These are phyloP conservation scores for Drosophila albomicans DNA, from an alignment of 1,140 invertebrate species.

Conservation along the genomic window DNA sequence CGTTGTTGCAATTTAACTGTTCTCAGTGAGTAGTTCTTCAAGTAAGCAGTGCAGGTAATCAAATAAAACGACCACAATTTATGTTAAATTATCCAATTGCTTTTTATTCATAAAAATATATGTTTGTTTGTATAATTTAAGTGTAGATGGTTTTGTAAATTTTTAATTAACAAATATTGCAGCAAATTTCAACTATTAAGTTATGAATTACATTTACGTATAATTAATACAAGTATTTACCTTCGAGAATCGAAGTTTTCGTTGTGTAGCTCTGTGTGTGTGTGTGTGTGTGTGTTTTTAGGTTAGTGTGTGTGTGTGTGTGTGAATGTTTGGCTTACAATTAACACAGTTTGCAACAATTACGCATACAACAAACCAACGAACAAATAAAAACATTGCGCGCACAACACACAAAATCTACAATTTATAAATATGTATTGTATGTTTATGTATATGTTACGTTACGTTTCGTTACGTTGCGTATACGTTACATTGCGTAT, in stretches of 20 bases:
- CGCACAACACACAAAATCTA: constrained; percentile 27
- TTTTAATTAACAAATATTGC: constrained; percentile 83
- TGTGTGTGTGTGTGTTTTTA: not conserved
- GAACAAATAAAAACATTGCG: constrained; percentile 38
- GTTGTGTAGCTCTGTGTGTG: constrained; percentile 41
- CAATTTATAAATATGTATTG: constrained; percentile 14
- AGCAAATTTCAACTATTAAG: constrained; percentile 81
- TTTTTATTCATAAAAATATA: constrained; percentile 79
- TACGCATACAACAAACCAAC: constrained; percentile 20
- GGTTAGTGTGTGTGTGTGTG: constrained; percentile 12
- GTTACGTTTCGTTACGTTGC: not conserved
- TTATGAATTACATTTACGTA: constrained; percentile 66
- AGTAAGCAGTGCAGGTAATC: not conserved
- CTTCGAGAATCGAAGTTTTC: constrained; percentile 51
- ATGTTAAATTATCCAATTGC: constrained; percentile 26
- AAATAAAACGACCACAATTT: not conserved
- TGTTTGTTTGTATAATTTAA: constrained; percentile 70
- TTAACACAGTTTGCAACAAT: constrained; percentile 69
- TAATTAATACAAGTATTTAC: constrained; percentile 64
- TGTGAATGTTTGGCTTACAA: constrained; percentile 31
- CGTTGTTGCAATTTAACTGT: no score
- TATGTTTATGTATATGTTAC: constrained; percentile 13
- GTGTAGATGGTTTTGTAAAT: constrained; percentile 72
- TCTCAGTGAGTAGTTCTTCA: no score
- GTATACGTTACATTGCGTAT: not conserved